Evolutionary conservation across 1,140 invertebrate genomes (phyloP).

Genomic region (Trichogramma pretiosum): DNA sequence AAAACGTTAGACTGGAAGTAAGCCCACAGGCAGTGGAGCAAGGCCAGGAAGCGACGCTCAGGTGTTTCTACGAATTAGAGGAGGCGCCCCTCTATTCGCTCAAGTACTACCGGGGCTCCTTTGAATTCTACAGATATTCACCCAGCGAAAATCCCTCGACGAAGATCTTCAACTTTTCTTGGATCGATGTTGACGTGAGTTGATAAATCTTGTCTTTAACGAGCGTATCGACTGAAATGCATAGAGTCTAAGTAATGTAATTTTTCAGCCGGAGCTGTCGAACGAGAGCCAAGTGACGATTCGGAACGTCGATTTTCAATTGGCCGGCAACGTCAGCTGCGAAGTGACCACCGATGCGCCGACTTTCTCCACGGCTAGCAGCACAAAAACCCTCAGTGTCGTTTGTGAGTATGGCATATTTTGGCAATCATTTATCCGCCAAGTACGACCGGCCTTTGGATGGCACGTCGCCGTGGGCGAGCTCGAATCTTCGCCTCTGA

Average conservation of each 20-base stretch:
- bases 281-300: constrained; percentile 68
- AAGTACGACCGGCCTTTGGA: background rate
- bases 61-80: constrained; percentile 65
- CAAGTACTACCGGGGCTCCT: constrained; percentile 71
- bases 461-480: too few species aligned
- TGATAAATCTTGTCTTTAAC: too few species aligned
- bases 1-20: constrained; percentile 44
- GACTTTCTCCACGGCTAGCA: constrained; percentile 60
- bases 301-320: constrained; percentile 57
- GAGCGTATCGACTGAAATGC: too few species aligned
- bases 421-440: background rate
- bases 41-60: constrained; percentile 56
- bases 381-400: constrained; percentile 58
- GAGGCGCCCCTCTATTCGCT: constrained; percentile 63
- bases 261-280: constrained; percentile 61
- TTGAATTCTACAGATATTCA: constrained; percentile 64
- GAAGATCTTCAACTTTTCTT: constrained; percentile 61
- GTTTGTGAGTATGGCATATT: constrained; percentile 55
- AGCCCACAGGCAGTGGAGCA: constrained; percentile 55
- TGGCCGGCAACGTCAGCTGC: constrained; percentile 76
- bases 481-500: too few species aligned
- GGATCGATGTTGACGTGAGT: constrained; percentile 70
- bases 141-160: constrained; percentile 57
- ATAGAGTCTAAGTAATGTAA: too few species aligned
- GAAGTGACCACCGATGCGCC: constrained; percentile 76